A percentile compares a stretch with the other conserved stretches of the same genome.
Evolutionary conservation across 2,113 vertebrate genomes (phyloP).

Genomic region (Centropus bengalensis): DNA sequence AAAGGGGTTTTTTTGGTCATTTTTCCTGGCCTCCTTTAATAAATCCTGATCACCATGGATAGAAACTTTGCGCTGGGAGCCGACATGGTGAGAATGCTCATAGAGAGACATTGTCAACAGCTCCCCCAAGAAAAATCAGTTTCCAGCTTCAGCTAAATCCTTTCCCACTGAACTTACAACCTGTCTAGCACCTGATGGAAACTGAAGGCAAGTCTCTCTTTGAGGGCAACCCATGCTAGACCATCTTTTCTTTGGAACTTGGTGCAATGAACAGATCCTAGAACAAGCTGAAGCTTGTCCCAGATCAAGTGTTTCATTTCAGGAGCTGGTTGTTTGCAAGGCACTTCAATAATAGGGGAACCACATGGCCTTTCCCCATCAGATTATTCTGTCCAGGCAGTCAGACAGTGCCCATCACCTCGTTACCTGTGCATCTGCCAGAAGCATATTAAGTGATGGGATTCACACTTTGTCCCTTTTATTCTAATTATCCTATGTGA

Average conservation of each 20-base stretch:
- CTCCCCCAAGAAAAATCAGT: background rate
- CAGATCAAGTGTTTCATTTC: conserved; percentile 40
- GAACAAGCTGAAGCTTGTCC: background rate
- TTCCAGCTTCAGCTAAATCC: conserved; percentile 30
- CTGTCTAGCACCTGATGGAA: background rate
- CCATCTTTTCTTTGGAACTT: background rate
- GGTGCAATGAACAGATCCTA: background rate
- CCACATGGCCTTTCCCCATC: background rate
- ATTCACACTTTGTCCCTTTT: background rate
- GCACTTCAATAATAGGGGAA: background rate
- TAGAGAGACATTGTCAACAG: background rate
- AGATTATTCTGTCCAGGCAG: background rate
- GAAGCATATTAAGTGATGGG: background rate
- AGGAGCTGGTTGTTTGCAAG: background rate
- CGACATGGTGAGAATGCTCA: background rate
- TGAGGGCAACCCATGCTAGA: background rate
- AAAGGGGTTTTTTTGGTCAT: background rate
- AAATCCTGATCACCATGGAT: conserved; percentile 65
- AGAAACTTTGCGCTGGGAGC: conserved; percentile 52
- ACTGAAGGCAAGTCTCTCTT: background rate
- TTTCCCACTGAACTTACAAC: background rate
- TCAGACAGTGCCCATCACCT: background rate
- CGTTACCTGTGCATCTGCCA: background rate
- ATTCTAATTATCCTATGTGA: background rate
- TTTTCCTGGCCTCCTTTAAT: conserved; percentile 41